Percentiles rank a stretch among this genome's conserved stretches.
These are phyloP conservation scores for Orientallactaga sibirica DNA, from an alignment of 2,797 vertebrate species.

Conservation along the genomic window DNA sequence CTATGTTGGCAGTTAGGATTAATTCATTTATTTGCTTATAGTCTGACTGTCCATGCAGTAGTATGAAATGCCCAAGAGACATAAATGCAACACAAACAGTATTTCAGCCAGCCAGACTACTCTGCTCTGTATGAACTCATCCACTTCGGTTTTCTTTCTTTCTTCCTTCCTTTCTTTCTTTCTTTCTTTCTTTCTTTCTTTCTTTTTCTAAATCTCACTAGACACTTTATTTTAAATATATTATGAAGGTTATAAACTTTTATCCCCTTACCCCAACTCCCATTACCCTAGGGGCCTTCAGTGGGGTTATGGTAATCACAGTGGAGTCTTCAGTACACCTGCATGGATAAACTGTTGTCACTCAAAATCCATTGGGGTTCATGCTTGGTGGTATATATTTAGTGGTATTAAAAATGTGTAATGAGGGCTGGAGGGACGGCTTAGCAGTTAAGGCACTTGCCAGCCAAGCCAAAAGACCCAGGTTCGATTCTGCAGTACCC, in stretches of 20 bases:
- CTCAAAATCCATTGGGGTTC: background rate
- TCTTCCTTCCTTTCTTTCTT: too few relatives aligned
- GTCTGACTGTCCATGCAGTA: background rate
- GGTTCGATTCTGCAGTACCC: too few relatives aligned
- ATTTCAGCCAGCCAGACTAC: background rate
- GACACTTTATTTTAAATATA: too few relatives aligned
- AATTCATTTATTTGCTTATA: background rate
- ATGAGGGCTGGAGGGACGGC: too few relatives aligned
- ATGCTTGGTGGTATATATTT: background rate
- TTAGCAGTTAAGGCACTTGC: too few relatives aligned
- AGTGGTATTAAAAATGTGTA: background rate
- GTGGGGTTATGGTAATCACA: too few relatives aligned
- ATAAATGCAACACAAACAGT: background rate
- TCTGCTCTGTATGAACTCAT: background rate
- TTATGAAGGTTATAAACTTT: too few relatives aligned
- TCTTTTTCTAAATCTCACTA: too few relatives aligned
- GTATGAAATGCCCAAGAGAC: background rate
- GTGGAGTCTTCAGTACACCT: background rate
- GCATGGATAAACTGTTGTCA: rapidly evolving
- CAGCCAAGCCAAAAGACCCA: too few relatives aligned
- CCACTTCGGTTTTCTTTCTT: background rate
- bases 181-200: too few relatives aligned
- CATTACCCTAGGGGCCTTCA: too few relatives aligned
- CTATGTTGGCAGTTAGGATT: background rate
- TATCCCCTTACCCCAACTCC: too few relatives aligned